These are phyloP conservation scores for Caracal caracal DNA, from an alignment of 2,113 vertebrate genomes.

Conservation along the genomic window DNA sequence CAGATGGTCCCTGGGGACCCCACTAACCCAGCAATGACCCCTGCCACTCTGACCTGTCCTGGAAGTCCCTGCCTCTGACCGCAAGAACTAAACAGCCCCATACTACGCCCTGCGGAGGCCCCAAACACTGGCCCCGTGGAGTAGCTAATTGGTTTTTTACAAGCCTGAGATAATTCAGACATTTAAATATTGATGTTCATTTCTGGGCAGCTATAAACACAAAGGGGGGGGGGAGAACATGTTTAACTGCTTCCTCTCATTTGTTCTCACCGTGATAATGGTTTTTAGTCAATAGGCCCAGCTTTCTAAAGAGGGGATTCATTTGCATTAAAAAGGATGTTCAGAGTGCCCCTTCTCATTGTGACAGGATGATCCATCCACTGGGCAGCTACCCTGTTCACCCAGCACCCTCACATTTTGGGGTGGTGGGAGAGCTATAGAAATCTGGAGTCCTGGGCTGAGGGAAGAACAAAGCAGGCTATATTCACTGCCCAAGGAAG, in stretches of 20 bases:
- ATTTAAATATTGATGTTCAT: slow-evolving; percentile 82
- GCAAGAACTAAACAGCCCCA: slow-evolving; percentile 74
- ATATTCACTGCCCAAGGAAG: neutral
- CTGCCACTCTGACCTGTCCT: slow-evolving; percentile 46
- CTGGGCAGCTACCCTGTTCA: neutral
- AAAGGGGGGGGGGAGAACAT: slow-evolving; percentile 30
- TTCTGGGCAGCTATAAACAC: slow-evolving; percentile 79
- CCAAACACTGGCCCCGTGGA: slow-evolving; percentile 49
- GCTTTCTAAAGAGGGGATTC: slow-evolving; percentile 37
- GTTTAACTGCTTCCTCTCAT: slow-evolving; percentile 67
- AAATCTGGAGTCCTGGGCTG: neutral
- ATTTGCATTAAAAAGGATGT: slow-evolving; percentile 48
- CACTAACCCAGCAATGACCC: slow-evolving; percentile 49
- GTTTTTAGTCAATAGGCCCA: slow-evolving; percentile 38
- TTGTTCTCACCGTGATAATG: slow-evolving; percentile 55
- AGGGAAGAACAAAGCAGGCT: neutral
- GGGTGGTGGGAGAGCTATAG: neutral
- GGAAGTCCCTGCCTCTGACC: slow-evolving; percentile 41
- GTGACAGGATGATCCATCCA: neutral
- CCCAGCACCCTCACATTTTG: neutral
- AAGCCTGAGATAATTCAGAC: slow-evolving; percentile 76
- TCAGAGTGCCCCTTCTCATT: neutral
- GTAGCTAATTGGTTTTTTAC: slow-evolving; percentile 80
- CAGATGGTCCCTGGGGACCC: neutral
- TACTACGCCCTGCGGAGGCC: neutral